Conservation (phyloP, 1,140 invertebrate species). For the Drosophila bifasciata region DNA sequence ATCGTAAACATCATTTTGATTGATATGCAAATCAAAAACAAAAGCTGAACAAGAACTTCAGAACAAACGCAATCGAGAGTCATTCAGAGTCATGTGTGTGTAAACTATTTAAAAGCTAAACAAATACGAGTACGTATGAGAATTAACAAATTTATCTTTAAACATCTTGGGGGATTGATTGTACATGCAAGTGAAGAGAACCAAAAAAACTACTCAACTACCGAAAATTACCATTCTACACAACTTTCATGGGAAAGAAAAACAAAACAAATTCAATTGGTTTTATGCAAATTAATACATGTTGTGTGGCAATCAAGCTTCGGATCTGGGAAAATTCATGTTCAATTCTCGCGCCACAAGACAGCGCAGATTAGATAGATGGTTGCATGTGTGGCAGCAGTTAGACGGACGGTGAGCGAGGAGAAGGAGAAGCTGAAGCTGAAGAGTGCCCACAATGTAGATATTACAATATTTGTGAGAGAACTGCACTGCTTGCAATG, state of each 20-base stretch:
- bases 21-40: too few relatives aligned
- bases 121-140: too few relatives aligned
- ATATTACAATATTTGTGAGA: too few relatives aligned
- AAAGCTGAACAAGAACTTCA: too few relatives aligned
- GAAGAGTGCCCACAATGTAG: too few relatives aligned
- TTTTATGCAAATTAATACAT: slow-evolving; percentile 42
- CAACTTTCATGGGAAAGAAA: slow-evolving; percentile 21
- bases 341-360: slow-evolving; percentile 12
- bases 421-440: slow-evolving; percentile 1
- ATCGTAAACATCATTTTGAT: too few relatives aligned
- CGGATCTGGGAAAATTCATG: slow-evolving; percentile 44
- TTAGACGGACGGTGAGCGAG: not conserved
- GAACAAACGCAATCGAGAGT: too few relatives aligned
- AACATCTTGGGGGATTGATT: slow-evolving; percentile 15
- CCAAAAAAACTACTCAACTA: too few relatives aligned
- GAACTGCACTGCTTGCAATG: too few relatives aligned
- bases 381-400: slow-evolving; percentile 24
- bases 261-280: slow-evolving; percentile 8
- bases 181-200: too few relatives aligned
- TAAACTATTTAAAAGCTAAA: too few relatives aligned
- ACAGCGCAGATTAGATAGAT: not conserved
- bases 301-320: slow-evolving; percentile 35
- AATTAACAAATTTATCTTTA: not conserved
- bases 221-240: slow-evolving; percentile 31
- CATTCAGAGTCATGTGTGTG: too few relatives aligned